Evolutionary conservation across 35 echinoderm and acorn worm species (phyloP), one percentile per base, ranked within the genome.

Genomic region (Holothuria glaberrima): DNA sequence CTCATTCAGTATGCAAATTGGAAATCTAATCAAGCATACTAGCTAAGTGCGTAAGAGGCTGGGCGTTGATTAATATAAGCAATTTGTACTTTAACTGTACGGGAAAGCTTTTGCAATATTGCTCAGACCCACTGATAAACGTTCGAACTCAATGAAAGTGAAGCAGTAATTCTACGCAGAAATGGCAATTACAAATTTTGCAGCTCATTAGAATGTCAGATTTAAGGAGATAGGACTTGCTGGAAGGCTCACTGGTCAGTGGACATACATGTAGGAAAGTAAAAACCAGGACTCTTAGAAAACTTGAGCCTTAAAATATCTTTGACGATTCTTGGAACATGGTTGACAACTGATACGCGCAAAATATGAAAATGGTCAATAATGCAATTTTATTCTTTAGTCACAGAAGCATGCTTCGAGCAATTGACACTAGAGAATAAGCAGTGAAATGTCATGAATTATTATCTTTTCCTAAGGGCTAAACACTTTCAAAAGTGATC

Each of bases 1-100:
- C 65, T 87, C 85, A 87, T 87, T 87, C 85, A 30, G 66, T 87
- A 87, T 87, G 85, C 85, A 87, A 87, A 87, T 87, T 87, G 85
- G n/a, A 71, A 87, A 87, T 87, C 85, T 87, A 87, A 87, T 87
- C 85, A 87, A 71, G 61, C 85, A 87, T 87, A 87, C 54, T 30
- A 84, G 80, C 54, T 84, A 84, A 84, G 80, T 84, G 80, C 80
- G 80, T 84, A 84, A 84, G 80, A 84, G 80, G 80, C 59, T 84
- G 80, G 80, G 80, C 59, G 80, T 84, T 84, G 80, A 84, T 84
- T 84, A 84, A 84, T 84, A 84, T 84, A 84, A 84, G 80, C 80
- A 84, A 84, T 84, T 84, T 84, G 80, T 84, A 84, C 80, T 84
- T 61, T 84, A 84, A 38, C 74, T 84, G 59, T 61, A 84, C 80